Evolutionary conservation across 2,888 invertebrate genomes (phyloP).

Genomic region (Luperina nickerlii): DNA sequence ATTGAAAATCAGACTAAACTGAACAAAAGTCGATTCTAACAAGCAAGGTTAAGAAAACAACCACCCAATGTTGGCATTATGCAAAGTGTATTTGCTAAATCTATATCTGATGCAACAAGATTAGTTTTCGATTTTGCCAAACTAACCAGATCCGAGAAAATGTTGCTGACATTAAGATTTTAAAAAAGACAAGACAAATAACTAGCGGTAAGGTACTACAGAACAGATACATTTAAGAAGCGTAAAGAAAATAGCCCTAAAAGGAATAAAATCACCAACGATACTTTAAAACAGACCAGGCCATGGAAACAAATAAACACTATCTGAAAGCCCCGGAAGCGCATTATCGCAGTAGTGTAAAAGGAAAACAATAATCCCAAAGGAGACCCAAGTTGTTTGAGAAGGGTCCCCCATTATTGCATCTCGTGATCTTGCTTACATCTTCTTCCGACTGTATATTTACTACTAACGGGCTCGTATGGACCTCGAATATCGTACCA

Average conservation of each 20-base stretch:
- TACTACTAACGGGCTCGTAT: slow-evolving; percentile 32
- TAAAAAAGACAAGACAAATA: neutral
- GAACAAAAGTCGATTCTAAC: neutral
- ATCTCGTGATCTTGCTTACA: slow-evolving; percentile 48
- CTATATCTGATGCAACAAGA: slow-evolving; percentile 40
- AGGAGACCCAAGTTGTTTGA: slow-evolving; percentile 52
- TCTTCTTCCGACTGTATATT: slow-evolving; percentile 49
- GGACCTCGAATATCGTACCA: slow-evolving; percentile 14
- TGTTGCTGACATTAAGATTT: neutral
- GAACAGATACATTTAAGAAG: neutral
- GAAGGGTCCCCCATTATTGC: slow-evolving; percentile 60
- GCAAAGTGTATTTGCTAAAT: slow-evolving; percentile 32
- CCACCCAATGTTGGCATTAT: slow-evolving; percentile 16
- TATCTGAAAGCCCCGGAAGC: slow-evolving; percentile 36
- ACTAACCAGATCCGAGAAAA: neutral
- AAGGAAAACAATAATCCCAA: slow-evolving; percentile 53
- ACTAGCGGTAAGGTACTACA: neutral
- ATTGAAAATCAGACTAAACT: neutral
- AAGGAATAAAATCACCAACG: neutral
- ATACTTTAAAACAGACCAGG: slow-evolving; percentile 20
- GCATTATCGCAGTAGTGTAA: slow-evolving; percentile 57
- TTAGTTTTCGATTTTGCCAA: slow-evolving; percentile 23
- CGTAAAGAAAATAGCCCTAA: slow-evolving; percentile 1
- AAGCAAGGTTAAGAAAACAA: slow-evolving; percentile 9
- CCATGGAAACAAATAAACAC: slow-evolving; percentile 46